phyloP scores from a whole-genome alignment of 2,113 vertebrate genomes.

The Cryptomyrus ogoouensis region DNA sequence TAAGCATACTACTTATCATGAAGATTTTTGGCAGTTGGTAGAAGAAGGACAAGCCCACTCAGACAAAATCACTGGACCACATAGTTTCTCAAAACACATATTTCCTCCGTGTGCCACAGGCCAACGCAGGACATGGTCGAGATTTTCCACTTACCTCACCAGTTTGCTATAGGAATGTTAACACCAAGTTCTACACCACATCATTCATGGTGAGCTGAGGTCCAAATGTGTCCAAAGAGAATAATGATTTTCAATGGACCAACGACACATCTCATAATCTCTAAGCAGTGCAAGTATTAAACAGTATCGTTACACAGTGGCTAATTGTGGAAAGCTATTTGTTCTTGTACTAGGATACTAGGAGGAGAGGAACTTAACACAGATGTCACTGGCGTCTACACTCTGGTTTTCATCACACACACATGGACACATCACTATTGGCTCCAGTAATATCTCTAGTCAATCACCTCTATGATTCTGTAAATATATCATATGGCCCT shows the following conservation, averaged over 20 bases:
- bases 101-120: neutral
- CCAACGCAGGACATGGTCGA: neutral
- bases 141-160: conserved; percentile 17
- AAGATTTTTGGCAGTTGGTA: neutral
- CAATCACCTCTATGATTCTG: conserved; percentile 59
- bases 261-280: neutral
- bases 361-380: neutral
- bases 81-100: conserved; percentile 7
- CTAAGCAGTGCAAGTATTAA: neutral
- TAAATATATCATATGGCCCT: conserved; percentile 66
- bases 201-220: neutral
- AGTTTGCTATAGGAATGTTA: conserved; percentile 13
- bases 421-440: conserved; percentile 51
- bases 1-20: neutral
- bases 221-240: neutral
- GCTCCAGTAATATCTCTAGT: conserved; percentile 50
- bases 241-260: neutral
- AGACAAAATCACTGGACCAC: conserved; percentile 6
- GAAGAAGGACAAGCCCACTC: neutral
- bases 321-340: neutral
- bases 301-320: neutral
- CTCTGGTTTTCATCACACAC: conserved; percentile 58
- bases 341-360: neutral
- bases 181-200: neutral
- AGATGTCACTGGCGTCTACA: conserved; percentile 24